Evolutionary conservation across 2,888 invertebrate genomes (phyloP).

Genomic region (Labia minor): DNA sequence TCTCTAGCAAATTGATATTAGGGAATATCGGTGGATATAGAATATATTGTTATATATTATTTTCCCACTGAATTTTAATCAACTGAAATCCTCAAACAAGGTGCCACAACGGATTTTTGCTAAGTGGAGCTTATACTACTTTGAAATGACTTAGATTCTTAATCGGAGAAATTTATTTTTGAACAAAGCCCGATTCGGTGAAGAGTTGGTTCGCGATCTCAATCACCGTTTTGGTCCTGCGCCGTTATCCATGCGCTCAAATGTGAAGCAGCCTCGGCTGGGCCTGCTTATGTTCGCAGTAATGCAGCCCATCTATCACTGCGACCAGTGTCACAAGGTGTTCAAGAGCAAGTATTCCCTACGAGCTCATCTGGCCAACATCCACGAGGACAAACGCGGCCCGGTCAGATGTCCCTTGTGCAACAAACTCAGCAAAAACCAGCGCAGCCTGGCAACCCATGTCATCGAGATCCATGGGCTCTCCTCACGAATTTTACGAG

Average conservation of each 20-base stretch:
- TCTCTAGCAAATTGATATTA: not conserved
- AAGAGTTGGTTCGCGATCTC: conserved; percentile 13
- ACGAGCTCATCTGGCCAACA: conserved; percentile 25
- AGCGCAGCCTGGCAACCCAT: conserved; percentile 25
- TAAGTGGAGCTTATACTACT: too few species aligned
- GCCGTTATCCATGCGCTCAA: not conserved
- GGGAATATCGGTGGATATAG: too few species aligned
- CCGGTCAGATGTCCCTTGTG: conserved; percentile 25
- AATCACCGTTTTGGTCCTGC: not conserved
- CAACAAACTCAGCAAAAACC: conserved; percentile 25
- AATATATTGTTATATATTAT: too few species aligned
- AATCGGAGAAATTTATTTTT: not conserved
- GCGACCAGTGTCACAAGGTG: conserved; percentile 24
- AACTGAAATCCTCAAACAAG: too few species aligned
- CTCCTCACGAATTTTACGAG: not conserved
- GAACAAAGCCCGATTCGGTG: not conserved
- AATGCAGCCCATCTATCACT: conserved; percentile 16
- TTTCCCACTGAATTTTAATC: too few species aligned
- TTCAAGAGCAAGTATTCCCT: conserved; percentile 24
- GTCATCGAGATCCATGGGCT: conserved; percentile 22
- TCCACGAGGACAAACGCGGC: conserved; percentile 26
- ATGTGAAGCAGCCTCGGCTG: conserved; percentile 14
- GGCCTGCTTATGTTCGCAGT: conserved; percentile 16
- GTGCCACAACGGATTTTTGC: too few species aligned
- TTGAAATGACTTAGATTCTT: too few species aligned